Evolutionary conservation across 64 coral and sea anemone genomes (phyloP), one percentile per base, ranked within the genome.

Genomic region (Dendrophyllia cribrosa): DNA sequence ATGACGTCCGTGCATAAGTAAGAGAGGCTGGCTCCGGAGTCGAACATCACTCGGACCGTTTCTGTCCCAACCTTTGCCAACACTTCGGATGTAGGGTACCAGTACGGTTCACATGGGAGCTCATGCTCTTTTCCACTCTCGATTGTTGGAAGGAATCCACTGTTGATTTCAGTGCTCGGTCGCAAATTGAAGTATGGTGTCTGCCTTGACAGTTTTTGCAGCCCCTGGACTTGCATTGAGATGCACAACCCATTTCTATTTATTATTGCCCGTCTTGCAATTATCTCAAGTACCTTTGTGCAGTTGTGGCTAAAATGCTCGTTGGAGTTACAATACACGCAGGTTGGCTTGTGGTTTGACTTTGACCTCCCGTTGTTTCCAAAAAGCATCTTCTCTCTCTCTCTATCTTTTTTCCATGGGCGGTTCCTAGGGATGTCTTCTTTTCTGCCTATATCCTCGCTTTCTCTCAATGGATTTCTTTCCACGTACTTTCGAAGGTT

Each of bases 251-350:
- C 88, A 11, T 84, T 82, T 52, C 21, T 44, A 17, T 85, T 13
- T 19, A 85, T 24, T 19, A 93, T 23, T 4, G 62, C 91, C 87
- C 91, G 86, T 22, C 75, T 44, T 7, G 43, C 51, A 51, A 80
- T 79, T n/a, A 62, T 80, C 61, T 96, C 87, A 64, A 93, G 52
- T 21, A 93, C 67, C 58, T 90, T 64, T 9, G 73, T 75, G 12
- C 95, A 96, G 50, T 93, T 82, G 12, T 90, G 62, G 50, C 76
- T 79, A 1, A 10, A 23, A 59, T 87, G 95, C 0, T 89, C 10
- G 7, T 11, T 72, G 4, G 80, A 72, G 25, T 48, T 46, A 17
- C 95, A 96, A 73, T 96, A 93, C 51, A 96, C 95, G 78, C 91
- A 93, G 22, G 15, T 79, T 15, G 69, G 51, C 43, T 34, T 58